Conservation (phyloP, 2,113 vertebrate genomes). For the Enhydra lutris region DNA sequence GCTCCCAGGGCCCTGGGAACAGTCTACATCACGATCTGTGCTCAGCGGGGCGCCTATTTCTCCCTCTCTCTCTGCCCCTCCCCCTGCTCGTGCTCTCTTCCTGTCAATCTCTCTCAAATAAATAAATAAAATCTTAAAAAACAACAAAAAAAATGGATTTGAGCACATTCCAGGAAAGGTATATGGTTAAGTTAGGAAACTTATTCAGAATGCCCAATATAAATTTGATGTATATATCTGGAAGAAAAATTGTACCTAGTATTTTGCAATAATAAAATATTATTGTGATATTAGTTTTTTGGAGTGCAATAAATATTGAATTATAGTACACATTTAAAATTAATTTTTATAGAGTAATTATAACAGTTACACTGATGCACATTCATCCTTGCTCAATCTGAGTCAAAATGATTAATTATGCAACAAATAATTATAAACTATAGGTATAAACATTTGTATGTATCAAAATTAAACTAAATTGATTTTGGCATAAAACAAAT, state of each 20-base stretch:
- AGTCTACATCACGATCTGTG: not conserved
- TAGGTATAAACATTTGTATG: not conserved
- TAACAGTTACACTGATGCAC: not conserved
- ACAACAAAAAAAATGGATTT: not conserved
- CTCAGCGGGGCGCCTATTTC: not conserved
- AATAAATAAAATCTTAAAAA: not conserved
- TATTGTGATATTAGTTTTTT: conserved; percentile 8
- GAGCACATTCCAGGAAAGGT: not conserved
- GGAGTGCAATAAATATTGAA: not conserved
- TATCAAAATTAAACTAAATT: not conserved
- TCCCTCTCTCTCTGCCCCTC: not conserved
- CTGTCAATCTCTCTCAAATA: not conserved
- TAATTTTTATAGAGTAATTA: not conserved
- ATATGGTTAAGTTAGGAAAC: not conserved
- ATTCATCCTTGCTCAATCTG: not conserved
- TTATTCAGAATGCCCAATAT: not conserved
- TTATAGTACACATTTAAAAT: not conserved
- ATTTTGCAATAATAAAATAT: not conserved
- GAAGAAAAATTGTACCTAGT: not conserved
- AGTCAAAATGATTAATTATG: not conserved
- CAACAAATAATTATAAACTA: not conserved
- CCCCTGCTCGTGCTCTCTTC: not conserved
- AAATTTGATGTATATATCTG: not conserved
- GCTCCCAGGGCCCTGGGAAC: not conserved
- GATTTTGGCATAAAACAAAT: not conserved